A percentile compares a stretch with the other conserved stretches of the same genome.
Conservation (phyloP, 2,888 invertebrate species). For the Synergus japonicus region DNA sequence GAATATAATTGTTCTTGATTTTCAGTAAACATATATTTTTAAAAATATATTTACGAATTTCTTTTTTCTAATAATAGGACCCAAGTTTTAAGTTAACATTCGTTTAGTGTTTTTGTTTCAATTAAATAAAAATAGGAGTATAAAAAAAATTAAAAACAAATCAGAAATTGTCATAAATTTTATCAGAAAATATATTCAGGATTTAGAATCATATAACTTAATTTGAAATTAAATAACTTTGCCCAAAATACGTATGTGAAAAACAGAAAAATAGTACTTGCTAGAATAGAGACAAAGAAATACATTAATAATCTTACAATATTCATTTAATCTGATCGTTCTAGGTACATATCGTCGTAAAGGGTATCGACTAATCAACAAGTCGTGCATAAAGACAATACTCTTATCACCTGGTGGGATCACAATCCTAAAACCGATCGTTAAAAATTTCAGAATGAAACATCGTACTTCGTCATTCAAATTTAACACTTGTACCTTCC, state of each 20-base stretch:
- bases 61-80: background rate
- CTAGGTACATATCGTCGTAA: conserved; percentile 37
- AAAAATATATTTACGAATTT: background rate
- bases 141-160: background rate
- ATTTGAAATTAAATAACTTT: background rate
- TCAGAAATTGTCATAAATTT: background rate
- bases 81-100: background rate
- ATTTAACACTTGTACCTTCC: background rate
- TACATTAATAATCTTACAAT: conserved; percentile 16
- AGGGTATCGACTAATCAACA: conserved; percentile 27
- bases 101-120: background rate
- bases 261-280: background rate
- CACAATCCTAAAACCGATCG: background rate
- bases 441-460: background rate
- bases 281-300: background rate
- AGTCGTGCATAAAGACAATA: conserved; percentile 6
- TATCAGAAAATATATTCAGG: background rate
- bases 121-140: background rate
- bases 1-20: conserved; percentile 3
- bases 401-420: background rate
- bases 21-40: conserved; percentile 9
- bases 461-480: background rate
- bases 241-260: background rate
- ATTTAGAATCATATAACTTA: background rate
- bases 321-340: conserved; percentile 42